Percentiles rank a stretch among this genome's conserved stretches.
These are phyloP conservation scores for Hystrix brachyura DNA, from an alignment of 2,113 vertebrate species.

Conservation along the genomic window DNA sequence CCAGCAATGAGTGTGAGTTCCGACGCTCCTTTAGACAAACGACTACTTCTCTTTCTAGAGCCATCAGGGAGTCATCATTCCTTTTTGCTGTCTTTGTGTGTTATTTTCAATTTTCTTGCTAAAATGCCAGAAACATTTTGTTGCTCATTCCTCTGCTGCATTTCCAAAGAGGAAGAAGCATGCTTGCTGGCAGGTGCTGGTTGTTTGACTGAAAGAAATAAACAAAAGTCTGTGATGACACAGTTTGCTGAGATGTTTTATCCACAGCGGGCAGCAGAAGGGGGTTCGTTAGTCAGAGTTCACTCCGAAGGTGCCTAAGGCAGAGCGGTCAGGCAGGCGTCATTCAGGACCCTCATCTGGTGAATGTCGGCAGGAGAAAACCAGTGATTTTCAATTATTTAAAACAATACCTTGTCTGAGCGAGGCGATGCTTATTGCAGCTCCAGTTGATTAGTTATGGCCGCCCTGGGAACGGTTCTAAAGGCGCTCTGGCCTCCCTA, in stretches of 20 bases:
- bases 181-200: constrained; percentile 47
- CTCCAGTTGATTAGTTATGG: background rate
- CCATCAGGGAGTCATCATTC: background rate
- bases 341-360: background rate
- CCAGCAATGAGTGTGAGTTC: background rate
- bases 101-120: constrained; percentile 52
- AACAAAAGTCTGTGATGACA: constrained; percentile 47
- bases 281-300: background rate
- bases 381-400: background rate
- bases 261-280: background rate
- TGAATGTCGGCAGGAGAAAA: background rate
- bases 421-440: background rate
- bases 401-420: background rate
- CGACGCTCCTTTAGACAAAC: background rate
- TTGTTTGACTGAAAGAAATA: constrained; percentile 40
- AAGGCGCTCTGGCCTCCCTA: background rate
- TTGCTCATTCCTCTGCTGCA: background rate
- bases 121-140: constrained; percentile 29
- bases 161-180: constrained; percentile 55
- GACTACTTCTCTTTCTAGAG: background rate
- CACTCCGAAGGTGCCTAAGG: background rate
- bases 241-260: background rate
- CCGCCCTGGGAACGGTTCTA: background rate
- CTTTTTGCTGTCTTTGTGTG: background rate
- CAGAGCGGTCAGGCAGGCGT: background rate